A percentile compares a stretch with the other conserved stretches of the same genome.
Conservation (phyloP, 1,140 invertebrate genomes). For the Lycorma delicatula region DNA sequence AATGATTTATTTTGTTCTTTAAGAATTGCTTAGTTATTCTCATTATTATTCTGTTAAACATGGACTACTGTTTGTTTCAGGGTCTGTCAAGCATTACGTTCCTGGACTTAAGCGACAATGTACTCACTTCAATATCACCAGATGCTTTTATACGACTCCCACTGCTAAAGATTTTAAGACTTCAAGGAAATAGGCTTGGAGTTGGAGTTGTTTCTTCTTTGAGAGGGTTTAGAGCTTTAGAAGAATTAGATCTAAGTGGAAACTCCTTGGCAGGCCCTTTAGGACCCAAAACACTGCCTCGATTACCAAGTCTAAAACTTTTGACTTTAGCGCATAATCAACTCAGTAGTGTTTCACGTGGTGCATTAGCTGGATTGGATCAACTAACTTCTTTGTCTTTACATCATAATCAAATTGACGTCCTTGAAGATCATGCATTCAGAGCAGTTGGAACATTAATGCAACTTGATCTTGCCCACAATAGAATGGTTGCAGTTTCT, state of each 20-base stretch:
- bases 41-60: too few species aligned
- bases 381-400: slow-evolving; percentile 59
- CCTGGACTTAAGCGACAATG: slow-evolving; percentile 67
- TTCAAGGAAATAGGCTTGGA: slow-evolving; percentile 61
- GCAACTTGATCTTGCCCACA: slow-evolving; percentile 64
- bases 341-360: slow-evolving; percentile 63
- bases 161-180: slow-evolving; percentile 52
- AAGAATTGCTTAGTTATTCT: too few species aligned
- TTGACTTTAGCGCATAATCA: slow-evolving; percentile 65
- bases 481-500: slow-evolving; percentile 74
- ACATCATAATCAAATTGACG: slow-evolving; percentile 72
- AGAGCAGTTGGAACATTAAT: slow-evolving; percentile 56
- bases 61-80: too few species aligned
- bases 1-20: too few species aligned
- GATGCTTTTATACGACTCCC: slow-evolving; percentile 55
- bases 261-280: slow-evolving; percentile 55
- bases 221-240: slow-evolving; percentile 47
- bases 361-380: slow-evolving; percentile 56
- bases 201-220: slow-evolving; percentile 41
- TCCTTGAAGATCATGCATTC: slow-evolving; percentile 76
- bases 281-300: slow-evolving; percentile 51
- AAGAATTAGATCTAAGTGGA: slow-evolving; percentile 51
- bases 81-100: slow-evolving; percentile 61
- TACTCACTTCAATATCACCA: slow-evolving; percentile 55
- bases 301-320: slow-evolving; percentile 49